These are phyloP conservation scores for Brachyistius frenatus DNA, from an alignment of 2,113 vertebrate species.

Conservation along the genomic window DNA sequence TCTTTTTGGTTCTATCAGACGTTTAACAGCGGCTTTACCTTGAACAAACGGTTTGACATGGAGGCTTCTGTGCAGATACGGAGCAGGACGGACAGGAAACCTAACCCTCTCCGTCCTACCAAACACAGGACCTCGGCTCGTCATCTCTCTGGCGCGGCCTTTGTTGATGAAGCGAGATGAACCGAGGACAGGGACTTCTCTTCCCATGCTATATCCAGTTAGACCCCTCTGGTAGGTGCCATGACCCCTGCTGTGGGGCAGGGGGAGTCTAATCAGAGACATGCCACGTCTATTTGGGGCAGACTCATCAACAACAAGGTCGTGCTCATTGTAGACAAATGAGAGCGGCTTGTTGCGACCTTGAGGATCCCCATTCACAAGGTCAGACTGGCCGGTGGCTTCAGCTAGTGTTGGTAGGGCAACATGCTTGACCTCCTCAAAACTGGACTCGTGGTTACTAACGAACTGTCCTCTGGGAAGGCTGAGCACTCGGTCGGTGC, in stretches of 20 bases:
- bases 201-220: background rate
- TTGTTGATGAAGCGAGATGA: background rate
- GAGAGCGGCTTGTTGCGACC: conserved; percentile 25
- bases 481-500: background rate
- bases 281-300: conserved; percentile 56
- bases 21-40: conserved; percentile 14
- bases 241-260: conserved; percentile 39
- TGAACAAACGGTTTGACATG: conserved; percentile 17
- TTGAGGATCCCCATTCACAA: conserved; percentile 36
- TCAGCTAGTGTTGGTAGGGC: conserved; percentile 15
- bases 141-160: background rate
- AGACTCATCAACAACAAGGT: conserved; percentile 46
- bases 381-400: conserved; percentile 39
- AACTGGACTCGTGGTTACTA: conserved; percentile 33
- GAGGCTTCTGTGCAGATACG: background rate
- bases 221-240: conserved; percentile 24
- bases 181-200: conserved; percentile 3
- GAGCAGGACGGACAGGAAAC: background rate
- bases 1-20: background rate
- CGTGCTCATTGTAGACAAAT: conserved; percentile 37
- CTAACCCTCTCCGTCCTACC: background rate
- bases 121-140: background rate
- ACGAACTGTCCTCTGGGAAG: conserved; percentile 33
- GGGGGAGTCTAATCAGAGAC: conserved; percentile 15
- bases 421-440: conserved; percentile 62